Base-by-base conservation (phyloP, 2,888 invertebrate species). In the Saturnia japonica region DNA sequence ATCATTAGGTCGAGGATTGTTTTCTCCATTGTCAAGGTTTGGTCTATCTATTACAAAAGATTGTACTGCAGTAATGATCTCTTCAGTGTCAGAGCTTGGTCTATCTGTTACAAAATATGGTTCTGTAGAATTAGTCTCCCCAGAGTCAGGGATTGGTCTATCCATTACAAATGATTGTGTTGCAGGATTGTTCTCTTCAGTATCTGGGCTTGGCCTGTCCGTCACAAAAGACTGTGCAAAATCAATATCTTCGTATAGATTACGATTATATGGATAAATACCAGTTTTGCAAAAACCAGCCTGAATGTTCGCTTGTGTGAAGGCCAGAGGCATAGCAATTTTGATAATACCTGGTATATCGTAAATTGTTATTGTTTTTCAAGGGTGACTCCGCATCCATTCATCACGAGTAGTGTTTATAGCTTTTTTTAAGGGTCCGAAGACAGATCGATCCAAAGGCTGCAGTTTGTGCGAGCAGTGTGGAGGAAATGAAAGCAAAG, bases 401-500 rank as follows among this genome's bases (percentile, higher is more conserved):
- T 67, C 78, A 70, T 81, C 80, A 51, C 75, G 73, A 0, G 80
- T 72, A 11, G 75, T 40, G 68, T 81, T 82, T 22, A 80, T 19
- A 12, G 72, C 73, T 72, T 80, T 80, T 74, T 84, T 84, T 0
- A 82, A 72, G 0, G 81, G 81, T 1, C 81, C 82, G 70, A 68
- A 78, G 7, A 76, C 81, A 47, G 77, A 74, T 40, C 77, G 40
- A 70, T 82, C 80, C 0, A 84, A 22, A 0, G 82, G 84, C 70
- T 82, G 81, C 1, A 82, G 70, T 57, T 77, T 80, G 81, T 81
- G n/a, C n/a, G n/a, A n/a, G n/a, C n/a, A n/a, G n/a, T n/a, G n/a
- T n/a, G n/a, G n/a, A n/a, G n/a, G n/a, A 68, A 82, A 82, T 0
- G 80, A 79, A 0, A 82, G 70, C 42, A 81, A 0, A 1, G 73